Conservation (phyloP, 2,888 invertebrate genomes). For the Eubasilissa splendida region DNA sequence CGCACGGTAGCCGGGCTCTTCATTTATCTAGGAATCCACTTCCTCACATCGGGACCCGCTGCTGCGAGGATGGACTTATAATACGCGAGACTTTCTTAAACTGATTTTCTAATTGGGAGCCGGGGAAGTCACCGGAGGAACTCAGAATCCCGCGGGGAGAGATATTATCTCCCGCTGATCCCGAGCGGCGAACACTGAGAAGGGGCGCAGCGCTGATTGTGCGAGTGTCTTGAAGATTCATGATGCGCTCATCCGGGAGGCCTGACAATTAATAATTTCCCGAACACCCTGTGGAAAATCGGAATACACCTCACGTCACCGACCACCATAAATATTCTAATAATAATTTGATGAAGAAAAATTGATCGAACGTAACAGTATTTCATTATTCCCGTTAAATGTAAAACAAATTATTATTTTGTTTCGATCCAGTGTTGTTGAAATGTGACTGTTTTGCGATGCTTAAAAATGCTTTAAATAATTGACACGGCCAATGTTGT, state of each 20-base stretch:
- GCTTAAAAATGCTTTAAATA: no score
- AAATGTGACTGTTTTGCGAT: no score
- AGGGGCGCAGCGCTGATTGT: conserved; percentile 17
- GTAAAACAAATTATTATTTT: no score
- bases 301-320: background rate
- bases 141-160: conserved; percentile 30
- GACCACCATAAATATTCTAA: no score
- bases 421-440: no score
- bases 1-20: conserved; percentile 23
- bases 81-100: conserved; percentile 7
- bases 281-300: background rate
- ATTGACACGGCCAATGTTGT: no score
- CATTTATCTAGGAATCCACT: conserved; percentile 5
- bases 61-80: conserved; percentile 24
- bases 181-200: conserved; percentile 16
- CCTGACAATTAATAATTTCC: background rate
- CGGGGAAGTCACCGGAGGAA: background rate
- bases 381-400: no score
- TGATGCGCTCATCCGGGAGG: background rate
- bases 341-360: no score
- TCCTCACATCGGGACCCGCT: background rate
- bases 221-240: conserved; percentile 20
- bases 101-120: conserved; percentile 27
- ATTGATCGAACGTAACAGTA: no score
- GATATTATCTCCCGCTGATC: conserved; percentile 38